Base-by-base conservation (phyloP, 2,888 invertebrate genomes). In the Ischnura elegans region DNA sequence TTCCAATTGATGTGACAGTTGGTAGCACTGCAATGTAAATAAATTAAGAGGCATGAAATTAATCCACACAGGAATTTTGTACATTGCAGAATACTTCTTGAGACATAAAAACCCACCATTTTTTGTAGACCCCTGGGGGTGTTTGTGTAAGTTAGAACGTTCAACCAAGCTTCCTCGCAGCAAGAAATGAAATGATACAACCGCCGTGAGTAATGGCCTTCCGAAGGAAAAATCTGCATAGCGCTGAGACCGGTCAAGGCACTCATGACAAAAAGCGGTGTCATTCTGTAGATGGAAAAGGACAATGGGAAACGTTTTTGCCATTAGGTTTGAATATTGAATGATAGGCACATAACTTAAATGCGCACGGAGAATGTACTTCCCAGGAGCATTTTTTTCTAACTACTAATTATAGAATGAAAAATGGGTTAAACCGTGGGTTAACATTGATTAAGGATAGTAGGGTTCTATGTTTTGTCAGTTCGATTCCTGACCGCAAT, bases 1-100 rank as follows among this genome's bases (percentile, higher is more conserved):
- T 45, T 93, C 87, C 43, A 94, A 61, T 84, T 94, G 94, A 93
- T 94, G 94, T 5, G 94, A 85, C n/a, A 93, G 93, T 45, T 94
- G 94, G 66, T 94, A 94, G 51, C 94, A 94, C 94, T 93, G 66
- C 43, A 93, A 87, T 19, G 16, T 51, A 29, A 45, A 4, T 25
- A 51, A 5, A 10, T 45, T 21, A 19, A 16, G 55, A 19, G 25
- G 36, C 16, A 93, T 29, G 19, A 61, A 13, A 47, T 47, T 5
- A 47, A 8, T 8, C 13, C 47, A 36, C 36, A 76, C 36, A 29
- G 25, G 21, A 16, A 13, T 85, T n/a, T 16, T 3, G n/a, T n/a
- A n/a, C n/a, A n/a, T n/a, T n/a, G n/a, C n/a, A n/a, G n/a, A n/a
- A 10, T 42, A 36, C 25, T 45, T 21, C 19, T 45, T 86, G 16